Evolutionary conservation across 1,140 invertebrate species (phyloP).

Genomic region (Drosophila funebris): DNA sequence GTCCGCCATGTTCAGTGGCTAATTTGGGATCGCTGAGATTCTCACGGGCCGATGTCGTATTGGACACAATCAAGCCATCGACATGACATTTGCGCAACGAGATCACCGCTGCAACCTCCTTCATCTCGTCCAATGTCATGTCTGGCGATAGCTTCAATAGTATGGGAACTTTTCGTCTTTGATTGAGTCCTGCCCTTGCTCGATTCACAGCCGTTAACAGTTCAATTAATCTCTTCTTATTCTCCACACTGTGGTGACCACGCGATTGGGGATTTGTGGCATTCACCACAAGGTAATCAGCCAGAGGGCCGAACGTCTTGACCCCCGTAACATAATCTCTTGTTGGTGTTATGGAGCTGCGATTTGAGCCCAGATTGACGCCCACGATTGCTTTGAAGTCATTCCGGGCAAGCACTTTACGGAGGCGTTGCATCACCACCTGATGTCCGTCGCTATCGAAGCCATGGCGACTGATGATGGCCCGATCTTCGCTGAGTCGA

Average conservation of each 20-base stretch:
- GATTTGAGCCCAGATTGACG: constrained; percentile 98
- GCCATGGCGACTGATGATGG: constrained; percentile 94
- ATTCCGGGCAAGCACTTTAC: constrained; percentile 84
- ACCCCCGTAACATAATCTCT: constrained; percentile 25
- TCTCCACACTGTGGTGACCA: background rate
- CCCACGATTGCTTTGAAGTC: constrained; percentile 88
- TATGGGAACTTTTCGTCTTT: background rate
- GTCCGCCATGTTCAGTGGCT: background rate
- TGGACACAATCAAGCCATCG: constrained; percentile 4
- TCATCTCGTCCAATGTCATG: constrained; percentile 1
- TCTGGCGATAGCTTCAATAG: background rate
- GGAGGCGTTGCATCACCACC: constrained; percentile 87
- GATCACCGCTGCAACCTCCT: background rate
- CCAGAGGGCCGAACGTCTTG: background rate
- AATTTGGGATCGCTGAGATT: background rate
- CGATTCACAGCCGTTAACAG: background rate
- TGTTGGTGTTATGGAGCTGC: constrained; percentile 89
- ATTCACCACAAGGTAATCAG: constrained; percentile 12
- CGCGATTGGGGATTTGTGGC: background rate
- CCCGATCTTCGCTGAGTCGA: constrained; percentile 82
- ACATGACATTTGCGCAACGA: background rate
- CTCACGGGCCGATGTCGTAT: background rate
- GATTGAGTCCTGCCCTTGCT: background rate
- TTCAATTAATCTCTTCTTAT: constrained; percentile 3
- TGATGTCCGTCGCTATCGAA: constrained; percentile 98